phyloP scores from a whole-genome alignment of 2,888 invertebrate species.

The Nesidiocoris tenuis region DNA sequence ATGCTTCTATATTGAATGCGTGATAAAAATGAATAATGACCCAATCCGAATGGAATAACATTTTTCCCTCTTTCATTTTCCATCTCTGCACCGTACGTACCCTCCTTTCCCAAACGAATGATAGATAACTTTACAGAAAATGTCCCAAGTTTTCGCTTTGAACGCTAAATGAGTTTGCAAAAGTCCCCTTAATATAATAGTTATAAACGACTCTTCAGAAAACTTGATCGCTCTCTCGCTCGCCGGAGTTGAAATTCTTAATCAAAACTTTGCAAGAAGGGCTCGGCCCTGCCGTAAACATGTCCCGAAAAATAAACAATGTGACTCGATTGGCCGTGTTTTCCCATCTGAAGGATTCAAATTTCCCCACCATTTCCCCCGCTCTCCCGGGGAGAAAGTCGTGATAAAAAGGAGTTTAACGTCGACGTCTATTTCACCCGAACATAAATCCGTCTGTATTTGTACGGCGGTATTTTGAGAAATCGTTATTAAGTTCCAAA shows the following conservation, averaged over 20 bases:
- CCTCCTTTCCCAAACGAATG: constrained; percentile 26
- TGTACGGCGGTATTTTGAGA: constrained; percentile 43
- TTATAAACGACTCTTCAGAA: constrained; percentile 42
- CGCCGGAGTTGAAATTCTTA: constrained; percentile 43
- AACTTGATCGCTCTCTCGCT: constrained; percentile 33
- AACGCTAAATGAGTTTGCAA: constrained; percentile 39
- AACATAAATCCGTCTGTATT: constrained; percentile 40
- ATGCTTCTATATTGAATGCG: constrained; percentile 36
- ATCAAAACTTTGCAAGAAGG: constrained; percentile 42
- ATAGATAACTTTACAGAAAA: constrained; percentile 40
- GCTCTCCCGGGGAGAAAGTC: constrained; percentile 15
- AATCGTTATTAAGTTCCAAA: constrained; percentile 44
- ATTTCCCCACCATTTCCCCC: constrained; percentile 26
- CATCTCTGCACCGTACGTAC: too few species aligned
- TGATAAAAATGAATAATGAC: constrained; percentile 42
- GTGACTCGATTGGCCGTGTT: constrained; percentile 44
- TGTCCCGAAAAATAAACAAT: constrained; percentile 44
- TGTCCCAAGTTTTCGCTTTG: constrained; percentile 39
- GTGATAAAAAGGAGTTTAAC: constrained; percentile 43
- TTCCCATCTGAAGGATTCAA: constrained; percentile 45
- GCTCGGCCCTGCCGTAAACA: constrained; percentile 20
- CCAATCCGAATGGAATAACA: constrained; percentile 37
- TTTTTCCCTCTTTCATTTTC: constrained; percentile 4
- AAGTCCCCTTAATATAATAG: constrained; percentile 42
- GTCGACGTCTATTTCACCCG: constrained; percentile 41